Conservation (phyloP, 2,113 vertebrate genomes). For the Pangasianodon gigas region DNA sequence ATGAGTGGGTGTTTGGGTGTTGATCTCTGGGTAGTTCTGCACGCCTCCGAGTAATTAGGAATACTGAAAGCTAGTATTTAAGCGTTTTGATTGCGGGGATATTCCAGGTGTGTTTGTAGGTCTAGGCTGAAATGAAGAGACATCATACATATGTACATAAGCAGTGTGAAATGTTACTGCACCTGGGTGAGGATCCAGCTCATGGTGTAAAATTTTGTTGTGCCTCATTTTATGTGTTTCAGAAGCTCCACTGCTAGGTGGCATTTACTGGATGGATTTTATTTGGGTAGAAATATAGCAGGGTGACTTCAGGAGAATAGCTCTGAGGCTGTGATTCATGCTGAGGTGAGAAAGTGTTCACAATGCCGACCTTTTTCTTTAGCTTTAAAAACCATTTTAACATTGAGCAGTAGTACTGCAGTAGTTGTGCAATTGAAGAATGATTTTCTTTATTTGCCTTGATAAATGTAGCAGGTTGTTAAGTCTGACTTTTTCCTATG, state of each 20-base stretch:
- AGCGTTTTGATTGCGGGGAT: conserved; percentile 28
- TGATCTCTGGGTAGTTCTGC: conserved; percentile 24
- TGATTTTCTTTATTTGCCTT: not conserved
- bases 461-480: not conserved
- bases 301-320: not conserved
- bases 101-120: conserved; percentile 34
- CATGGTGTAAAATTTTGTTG: not conserved
- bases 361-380: not conserved
- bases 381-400: not conserved
- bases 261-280: conserved; percentile 19
- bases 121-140: not conserved
- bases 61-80: conserved; percentile 37
- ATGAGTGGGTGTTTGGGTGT: conserved; percentile 25
- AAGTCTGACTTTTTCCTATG: not conserved
- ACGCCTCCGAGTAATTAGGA: conserved; percentile 25
- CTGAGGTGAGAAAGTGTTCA: conserved; percentile 8
- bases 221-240: not conserved
- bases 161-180: not conserved
- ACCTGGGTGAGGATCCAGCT: conserved; percentile 2
- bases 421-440: not conserved
- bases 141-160: not conserved
- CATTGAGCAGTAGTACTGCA: not conserved
- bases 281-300: not conserved
- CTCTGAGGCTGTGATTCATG: not conserved
- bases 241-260: not conserved